Percentiles rank a stretch among this genome's conserved stretches.
These are phyloP conservation scores for Antedon mediterranea DNA, from an alignment of 53 echinoderm and acorn worm genomes.

Conservation along the genomic window DNA sequence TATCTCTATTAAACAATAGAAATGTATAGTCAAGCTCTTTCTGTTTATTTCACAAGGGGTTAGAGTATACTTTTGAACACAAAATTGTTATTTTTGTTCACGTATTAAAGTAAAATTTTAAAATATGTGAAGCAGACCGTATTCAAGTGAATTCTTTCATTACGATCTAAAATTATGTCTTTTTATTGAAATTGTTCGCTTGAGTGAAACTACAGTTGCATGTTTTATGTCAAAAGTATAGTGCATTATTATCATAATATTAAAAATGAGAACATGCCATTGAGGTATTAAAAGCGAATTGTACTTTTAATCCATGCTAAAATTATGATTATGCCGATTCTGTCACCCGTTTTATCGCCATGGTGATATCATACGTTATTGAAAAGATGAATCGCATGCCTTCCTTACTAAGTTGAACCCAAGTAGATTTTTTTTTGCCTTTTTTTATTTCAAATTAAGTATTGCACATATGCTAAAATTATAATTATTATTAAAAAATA, in stretches of 20 bases:
- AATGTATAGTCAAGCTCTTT: too few relatives aligned
- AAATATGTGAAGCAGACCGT: too few relatives aligned
- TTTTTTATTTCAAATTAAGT: not conserved
- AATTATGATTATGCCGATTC: not conserved
- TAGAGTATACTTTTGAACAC: too few relatives aligned
- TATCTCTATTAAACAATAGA: too few relatives aligned
- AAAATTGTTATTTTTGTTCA: too few relatives aligned
- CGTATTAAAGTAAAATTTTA: too few relatives aligned
- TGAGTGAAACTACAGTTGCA: not conserved
- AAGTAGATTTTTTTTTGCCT: not conserved
- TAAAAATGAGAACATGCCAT: too few relatives aligned
- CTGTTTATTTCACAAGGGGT: too few relatives aligned
- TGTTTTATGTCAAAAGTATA: not conserved
- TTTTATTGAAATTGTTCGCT: not conserved
- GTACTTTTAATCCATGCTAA: not conserved
- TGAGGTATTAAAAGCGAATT: not conserved
- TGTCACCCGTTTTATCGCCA: not conserved
- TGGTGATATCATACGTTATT: not conserved
- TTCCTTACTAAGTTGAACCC: not conserved
- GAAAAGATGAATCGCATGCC: not conserved
- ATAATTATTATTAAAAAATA: not conserved
- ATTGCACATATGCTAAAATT: not conserved
- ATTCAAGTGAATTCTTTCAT: too few relatives aligned
- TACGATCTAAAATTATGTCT: too few relatives aligned
- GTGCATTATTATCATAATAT: too few relatives aligned